Base-by-base conservation (phyloP, 2,797 vertebrate genomes). In the Lindbergichthys nudifrons region DNA sequence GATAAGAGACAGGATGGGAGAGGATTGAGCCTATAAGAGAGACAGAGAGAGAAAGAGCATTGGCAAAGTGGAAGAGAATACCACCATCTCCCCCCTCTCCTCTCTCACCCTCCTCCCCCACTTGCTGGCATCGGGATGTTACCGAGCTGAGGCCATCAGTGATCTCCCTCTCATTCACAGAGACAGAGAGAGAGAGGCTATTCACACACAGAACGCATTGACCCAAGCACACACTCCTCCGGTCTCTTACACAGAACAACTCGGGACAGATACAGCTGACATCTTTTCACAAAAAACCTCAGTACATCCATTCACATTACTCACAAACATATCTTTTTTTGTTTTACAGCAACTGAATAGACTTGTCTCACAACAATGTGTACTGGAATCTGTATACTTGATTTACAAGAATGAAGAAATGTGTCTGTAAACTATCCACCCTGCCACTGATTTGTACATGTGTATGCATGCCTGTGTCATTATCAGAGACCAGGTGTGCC, bases 131-230 rank as follows among this genome's bases (percentile, higher is more conserved):
- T 67, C 43, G 52, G 39, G 48, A 84, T 81, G 72, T 70, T 79
- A 68, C 70, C 19, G 21, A 80, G 75, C 43, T 61, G 43, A 53
- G 60, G 60, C 42, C 73, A 80, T 63, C 75, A 30, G 67, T 82
- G 84, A 86, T 87, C 73, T 88, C 79, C 62, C 70, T 77, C 79
- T 76, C 72, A 85, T 90, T 89, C 81, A 87, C 57, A 72, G 53
- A 83, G 66, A 71, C 15, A 81, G 76, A 61, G 3, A 72, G 39
- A 73, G 32, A 21, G 39, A 59, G 47, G 56, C 64, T 63, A 83
- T 86, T 85, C 74, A 84, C 46, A 79, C 65, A 70, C 47, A 70
- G 67, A 75, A 30, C 75, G 57, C 70, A 63, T 45, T 59, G 72
- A 77, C 69, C 82, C 70, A 76, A 68, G 71, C 74, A 26, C 60